phyloP scores from a whole-genome alignment of 2,113 vertebrate species.

The Pollimyrus isidori region DNA sequence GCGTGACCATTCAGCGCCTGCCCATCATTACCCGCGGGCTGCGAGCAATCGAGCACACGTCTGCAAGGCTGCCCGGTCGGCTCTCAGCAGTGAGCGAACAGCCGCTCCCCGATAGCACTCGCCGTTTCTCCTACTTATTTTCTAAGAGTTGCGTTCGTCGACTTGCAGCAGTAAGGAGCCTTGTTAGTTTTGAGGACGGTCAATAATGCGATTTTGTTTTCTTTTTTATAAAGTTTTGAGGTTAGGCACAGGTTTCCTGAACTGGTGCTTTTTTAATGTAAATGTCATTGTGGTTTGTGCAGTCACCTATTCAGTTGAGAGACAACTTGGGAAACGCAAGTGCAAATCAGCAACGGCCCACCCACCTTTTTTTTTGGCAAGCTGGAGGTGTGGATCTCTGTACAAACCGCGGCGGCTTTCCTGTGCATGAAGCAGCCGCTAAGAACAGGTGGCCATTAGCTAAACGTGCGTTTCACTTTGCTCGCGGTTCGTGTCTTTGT shows the following conservation, averaged over 20 bases:
- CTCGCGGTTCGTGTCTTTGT: not conserved
- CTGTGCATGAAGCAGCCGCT: not conserved
- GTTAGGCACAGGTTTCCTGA: not conserved
- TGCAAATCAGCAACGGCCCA: not conserved
- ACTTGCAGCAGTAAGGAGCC: not conserved
- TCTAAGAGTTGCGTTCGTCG: not conserved
- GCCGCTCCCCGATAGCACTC: not conserved
- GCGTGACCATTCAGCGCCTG: not conserved
- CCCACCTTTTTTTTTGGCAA: not conserved
- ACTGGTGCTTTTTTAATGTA: not conserved
- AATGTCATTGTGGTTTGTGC: not conserved
- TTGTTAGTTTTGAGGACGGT: not conserved
- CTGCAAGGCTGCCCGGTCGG: not conserved
- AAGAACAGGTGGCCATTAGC: slow-evolving; percentile 2
- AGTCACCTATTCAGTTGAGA: not conserved
- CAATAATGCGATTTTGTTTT: not conserved
- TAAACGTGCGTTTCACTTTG: not conserved
- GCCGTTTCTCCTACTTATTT: not conserved
- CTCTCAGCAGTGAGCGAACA: not conserved
- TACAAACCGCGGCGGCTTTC: not conserved
- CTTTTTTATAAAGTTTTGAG: not conserved
- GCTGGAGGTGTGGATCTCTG: not conserved
- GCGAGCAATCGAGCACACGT: slow-evolving; percentile 14
- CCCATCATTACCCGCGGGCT: slow-evolving; percentile 17
- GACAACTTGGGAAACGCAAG: not conserved